Conservation (phyloP, 2,888 invertebrate genomes). For the Leistus spinibarbis region DNA sequence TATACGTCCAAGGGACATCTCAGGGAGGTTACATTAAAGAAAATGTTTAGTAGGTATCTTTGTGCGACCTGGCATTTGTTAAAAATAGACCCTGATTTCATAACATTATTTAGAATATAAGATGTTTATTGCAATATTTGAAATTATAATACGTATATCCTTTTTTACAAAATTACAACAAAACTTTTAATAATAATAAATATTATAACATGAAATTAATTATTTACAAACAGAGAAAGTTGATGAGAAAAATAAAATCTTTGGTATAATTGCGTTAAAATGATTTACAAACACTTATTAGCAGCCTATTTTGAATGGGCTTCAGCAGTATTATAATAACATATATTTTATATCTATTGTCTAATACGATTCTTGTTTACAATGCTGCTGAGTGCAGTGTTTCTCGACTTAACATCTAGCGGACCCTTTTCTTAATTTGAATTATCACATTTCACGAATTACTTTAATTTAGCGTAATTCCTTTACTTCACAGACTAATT, state of each 20-base stretch:
- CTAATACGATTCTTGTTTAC: conserved; percentile 18
- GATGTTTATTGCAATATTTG: conserved; percentile 18
- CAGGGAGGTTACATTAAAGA: no score
- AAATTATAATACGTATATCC: conserved; percentile 38
- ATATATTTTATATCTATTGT: conserved; percentile 19
- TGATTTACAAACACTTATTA: conserved; percentile 14
- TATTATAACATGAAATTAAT: conserved; percentile 34
- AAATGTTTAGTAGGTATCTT: no score
- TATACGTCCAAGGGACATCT: no score
- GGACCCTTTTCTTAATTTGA: conserved; percentile 14
- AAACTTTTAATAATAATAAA: conserved; percentile 34
- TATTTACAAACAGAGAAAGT: conserved; percentile 31
- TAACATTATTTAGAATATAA: not conserved
- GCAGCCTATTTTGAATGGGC: conserved; percentile 28
- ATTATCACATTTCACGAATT: conserved; percentile 38
- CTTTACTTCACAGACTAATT: conserved; percentile 31
- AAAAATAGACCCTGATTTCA: not conserved
- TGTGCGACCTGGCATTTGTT: no score
- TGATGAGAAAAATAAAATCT: conserved; percentile 26
- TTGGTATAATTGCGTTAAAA: conserved; percentile 36
- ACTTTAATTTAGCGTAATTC: conserved; percentile 23
- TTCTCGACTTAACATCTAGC: conserved; percentile 28
- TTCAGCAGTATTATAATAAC: conserved; percentile 37
- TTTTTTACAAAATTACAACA: conserved; percentile 36
- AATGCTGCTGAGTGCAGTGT: conserved; percentile 15